phyloP scores from a whole-genome alignment of 2,797 vertebrate genomes.

The Coregonus suidteri region DNA sequence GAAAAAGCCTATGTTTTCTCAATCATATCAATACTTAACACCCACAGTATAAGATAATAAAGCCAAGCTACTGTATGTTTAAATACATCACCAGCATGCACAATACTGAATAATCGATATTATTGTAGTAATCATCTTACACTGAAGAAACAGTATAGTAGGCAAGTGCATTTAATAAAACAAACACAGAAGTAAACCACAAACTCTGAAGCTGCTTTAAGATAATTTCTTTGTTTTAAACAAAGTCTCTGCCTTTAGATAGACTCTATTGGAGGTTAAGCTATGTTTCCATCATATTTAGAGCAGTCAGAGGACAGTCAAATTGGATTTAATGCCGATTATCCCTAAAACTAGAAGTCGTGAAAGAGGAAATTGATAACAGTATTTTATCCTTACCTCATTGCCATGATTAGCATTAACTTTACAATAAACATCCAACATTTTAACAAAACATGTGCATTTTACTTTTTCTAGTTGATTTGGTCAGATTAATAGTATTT shows the following conservation, averaged over 20 bases:
- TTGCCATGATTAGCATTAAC: conserved; percentile 11
- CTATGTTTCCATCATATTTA: conserved; percentile 67
- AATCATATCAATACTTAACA: conserved; percentile 99
- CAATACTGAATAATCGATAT: conserved; percentile 96
- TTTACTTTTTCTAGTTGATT: not conserved
- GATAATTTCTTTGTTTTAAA: conserved; percentile 70
- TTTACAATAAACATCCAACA: conserved; percentile 24
- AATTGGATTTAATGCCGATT: conserved; percentile 55
- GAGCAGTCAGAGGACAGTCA: conserved; percentile 30
- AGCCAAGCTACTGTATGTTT: conserved; percentile 98
- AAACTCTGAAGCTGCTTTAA: conserved; percentile 92
- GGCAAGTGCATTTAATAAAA: conserved; percentile 97
- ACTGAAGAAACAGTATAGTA: conserved; percentile 98
- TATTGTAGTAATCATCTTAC: conserved; percentile 95
- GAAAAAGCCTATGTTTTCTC: conserved; percentile 89
- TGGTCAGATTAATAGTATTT: not conserved
- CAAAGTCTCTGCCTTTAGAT: conserved; percentile 74
- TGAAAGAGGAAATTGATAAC: conserved; percentile 27
- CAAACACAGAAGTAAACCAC: conserved; percentile 88
- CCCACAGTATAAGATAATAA: conserved; percentile 99
- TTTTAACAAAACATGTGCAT: conserved; percentile 7
- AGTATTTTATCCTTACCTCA: conserved; percentile 16
- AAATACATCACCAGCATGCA: conserved; percentile 99
- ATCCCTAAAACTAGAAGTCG: conserved; percentile 32
- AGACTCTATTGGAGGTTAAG: conserved; percentile 65